Base-by-base conservation (phyloP, 2,888 invertebrate species). In the Caenorhabditis virilis region DNA sequence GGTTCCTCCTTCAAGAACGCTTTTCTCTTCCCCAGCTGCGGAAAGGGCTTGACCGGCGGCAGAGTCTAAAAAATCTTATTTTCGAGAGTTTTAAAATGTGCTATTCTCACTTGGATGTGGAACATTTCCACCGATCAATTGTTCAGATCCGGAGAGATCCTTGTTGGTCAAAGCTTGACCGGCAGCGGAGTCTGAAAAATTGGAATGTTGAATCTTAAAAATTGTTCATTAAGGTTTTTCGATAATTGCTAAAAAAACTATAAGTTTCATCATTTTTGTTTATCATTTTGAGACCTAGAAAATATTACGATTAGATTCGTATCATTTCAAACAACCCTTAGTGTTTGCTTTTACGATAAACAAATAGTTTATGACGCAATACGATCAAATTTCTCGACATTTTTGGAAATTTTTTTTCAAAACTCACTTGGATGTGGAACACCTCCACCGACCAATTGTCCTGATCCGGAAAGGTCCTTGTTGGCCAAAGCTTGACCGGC, bases 1-100 rank as follows among this genome's bases (percentile, higher is more conserved):
- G 30, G 67, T 62, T 22, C 67, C 67, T 36, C 67, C 67, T 22
- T 67, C 67, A 42, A 67, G 41, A 16, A 67, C 67, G 33, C 25
- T 45, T 42, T 66, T 66, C 56, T 66, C 66, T 36, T 58, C 57
- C n/a, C n/a, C n/a, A 20, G 55, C 50, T 16, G 51, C 49, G 42
- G 23, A 23, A 6, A 42, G 15, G 2, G 22, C 25, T 42, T 42
- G 6, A 11, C 57, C 43, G 45, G 39, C 47, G 18, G 35, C 30
- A 7, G 56, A 48, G 33, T 41, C 62, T 62, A 38, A n/a, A 56
- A 58, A n/a, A 43, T n/a, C n/a, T 22, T 18, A 23, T 41, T 7
- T 41, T 9, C 15, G 22, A 38, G 38, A 15, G 25, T 16, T 13
- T 22, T 22, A 22, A 23, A 20, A 9, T 41, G 4, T 23, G 22